These are phyloP conservation scores for Enteromius paludinosus DNA, from an alignment of 2,797 vertebrate genomes.

Conservation along the genomic window DNA sequence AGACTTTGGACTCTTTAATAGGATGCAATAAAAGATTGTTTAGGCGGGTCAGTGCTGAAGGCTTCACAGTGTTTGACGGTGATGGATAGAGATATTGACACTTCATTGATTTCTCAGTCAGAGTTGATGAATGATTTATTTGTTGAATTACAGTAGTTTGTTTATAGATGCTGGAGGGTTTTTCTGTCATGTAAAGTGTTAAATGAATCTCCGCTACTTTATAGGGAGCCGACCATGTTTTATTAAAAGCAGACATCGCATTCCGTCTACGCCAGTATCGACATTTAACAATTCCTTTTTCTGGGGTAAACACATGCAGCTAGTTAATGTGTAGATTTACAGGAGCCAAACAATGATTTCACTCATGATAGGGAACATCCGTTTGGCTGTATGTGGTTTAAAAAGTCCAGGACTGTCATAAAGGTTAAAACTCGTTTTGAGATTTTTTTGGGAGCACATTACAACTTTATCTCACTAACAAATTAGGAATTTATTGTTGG, in stretches of 20 bases:
- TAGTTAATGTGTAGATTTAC: constrained; percentile 35
- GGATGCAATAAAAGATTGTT: constrained; percentile 26
- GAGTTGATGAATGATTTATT: not conserved
- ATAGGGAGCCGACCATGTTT: not conserved
- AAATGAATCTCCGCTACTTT: not conserved
- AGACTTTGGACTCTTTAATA: constrained; percentile 27
- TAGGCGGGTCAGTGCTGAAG: constrained; percentile 16
- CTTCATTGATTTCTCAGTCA: not conserved
- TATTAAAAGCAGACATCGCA: constrained; percentile 56
- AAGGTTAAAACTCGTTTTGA: not conserved
- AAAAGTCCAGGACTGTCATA: not conserved
- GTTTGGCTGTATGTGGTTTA: not conserved
- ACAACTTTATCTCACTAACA: too few species aligned
- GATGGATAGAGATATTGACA: constrained; percentile 22
- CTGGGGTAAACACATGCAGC: constrained; percentile 43
- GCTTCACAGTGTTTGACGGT: constrained; percentile 1
- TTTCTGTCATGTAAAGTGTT: constrained; percentile 26
- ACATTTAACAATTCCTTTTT: constrained; percentile 51
- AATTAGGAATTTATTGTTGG: too few species aligned
- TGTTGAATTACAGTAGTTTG: constrained; percentile 13
- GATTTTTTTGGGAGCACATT: not conserved
- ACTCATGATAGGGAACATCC: not conserved
- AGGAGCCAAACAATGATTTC: not conserved
- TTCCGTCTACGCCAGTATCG: constrained; percentile 32
- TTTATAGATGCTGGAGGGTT: not conserved